Evolutionary conservation across 2,888 invertebrate species (phyloP), one percentile per base, ranked within the genome.

Genomic region (Scaptomyza parva): DNA sequence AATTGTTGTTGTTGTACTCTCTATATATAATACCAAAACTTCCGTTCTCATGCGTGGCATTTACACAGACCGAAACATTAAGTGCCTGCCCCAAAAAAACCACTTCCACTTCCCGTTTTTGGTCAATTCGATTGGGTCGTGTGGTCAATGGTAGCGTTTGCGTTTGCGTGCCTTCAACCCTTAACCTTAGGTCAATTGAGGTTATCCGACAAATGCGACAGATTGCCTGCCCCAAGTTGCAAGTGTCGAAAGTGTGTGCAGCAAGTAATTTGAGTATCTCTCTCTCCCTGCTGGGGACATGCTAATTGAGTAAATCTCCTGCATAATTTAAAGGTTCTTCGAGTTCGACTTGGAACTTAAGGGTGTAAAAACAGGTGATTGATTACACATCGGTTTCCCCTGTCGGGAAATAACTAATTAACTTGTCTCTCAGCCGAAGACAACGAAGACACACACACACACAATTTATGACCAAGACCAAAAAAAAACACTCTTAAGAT

Each of bases 31-130:
- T 20, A 11, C 40, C 58, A 76, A 80, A 74, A 86, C 79, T 82
- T 86, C 88, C 86, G 87, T 86, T 86, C 86, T 76, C 86, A 86
- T 75, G 73, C 54, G 58, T 55, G 62, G 60, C 53, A 64, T 68
- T 67, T 54, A 62, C 60, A 61, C 17, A 14, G 55, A 47, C 43
- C 51, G 37, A 14, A 55, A 48, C 43, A 45, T 33, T 45, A 3
- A 14, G 9, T 24, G 24, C 24, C 24, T 26, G 22, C 3, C 11
- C 14, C 28, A 28, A 22, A 39, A 43, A 70, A 84, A 82, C 88
- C 88, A 88, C 87, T 88, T 85, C 88, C 86, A 88, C 78, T 88
- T 86, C 85, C 86, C 83, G 72, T 64, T 39, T 52, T 33, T 62
- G 52, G 55, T 22, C 33, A 43, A n/a, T n/a, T 44, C 43, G 41